Percentiles rank a stretch among this genome's conserved stretches.
phyloP scores from a whole-genome alignment of 2,797 vertebrate genomes.

The Sebastes variabilis region DNA sequence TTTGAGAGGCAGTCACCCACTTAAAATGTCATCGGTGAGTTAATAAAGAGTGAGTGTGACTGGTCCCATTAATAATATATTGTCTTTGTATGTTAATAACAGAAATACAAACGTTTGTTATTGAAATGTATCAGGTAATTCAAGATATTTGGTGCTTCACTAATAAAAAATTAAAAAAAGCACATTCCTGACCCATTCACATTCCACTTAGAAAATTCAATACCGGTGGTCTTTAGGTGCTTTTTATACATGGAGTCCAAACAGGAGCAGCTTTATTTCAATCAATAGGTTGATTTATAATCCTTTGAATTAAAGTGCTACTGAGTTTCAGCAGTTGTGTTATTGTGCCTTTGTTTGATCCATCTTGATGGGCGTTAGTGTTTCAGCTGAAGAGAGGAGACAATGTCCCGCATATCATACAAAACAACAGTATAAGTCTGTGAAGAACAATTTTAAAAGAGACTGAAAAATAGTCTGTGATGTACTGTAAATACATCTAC shows the following conservation, averaged over 20 bases:
- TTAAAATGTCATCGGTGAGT: not conserved
- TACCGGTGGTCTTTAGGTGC: not conserved
- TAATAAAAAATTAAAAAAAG: not conserved
- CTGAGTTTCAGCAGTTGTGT: not conserved
- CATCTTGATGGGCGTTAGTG: not conserved
- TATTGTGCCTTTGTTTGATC: not conserved
- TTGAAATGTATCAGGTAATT: not conserved
- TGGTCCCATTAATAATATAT: not conserved
- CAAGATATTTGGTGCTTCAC: slow-evolving; percentile 5
- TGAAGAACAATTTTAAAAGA: not conserved
- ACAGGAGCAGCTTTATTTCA: slow-evolving; percentile 2
- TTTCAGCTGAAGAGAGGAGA: not conserved
- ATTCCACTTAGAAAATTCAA: not conserved
- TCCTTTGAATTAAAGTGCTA: not conserved
- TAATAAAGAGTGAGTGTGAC: not conserved
- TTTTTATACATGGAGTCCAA: not conserved
- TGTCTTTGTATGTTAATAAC: not conserved
- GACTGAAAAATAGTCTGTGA: not conserved
- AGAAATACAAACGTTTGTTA: not conserved
- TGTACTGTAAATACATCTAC: not conserved
- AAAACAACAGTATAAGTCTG: not conserved
- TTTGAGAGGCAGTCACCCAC: not conserved
- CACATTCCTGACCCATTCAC: not conserved
- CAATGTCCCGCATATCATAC: not conserved
- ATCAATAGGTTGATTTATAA: not conserved